Evolutionary conservation across 2,113 vertebrate genomes (phyloP).

Genomic region (Prinia subflava): DNA sequence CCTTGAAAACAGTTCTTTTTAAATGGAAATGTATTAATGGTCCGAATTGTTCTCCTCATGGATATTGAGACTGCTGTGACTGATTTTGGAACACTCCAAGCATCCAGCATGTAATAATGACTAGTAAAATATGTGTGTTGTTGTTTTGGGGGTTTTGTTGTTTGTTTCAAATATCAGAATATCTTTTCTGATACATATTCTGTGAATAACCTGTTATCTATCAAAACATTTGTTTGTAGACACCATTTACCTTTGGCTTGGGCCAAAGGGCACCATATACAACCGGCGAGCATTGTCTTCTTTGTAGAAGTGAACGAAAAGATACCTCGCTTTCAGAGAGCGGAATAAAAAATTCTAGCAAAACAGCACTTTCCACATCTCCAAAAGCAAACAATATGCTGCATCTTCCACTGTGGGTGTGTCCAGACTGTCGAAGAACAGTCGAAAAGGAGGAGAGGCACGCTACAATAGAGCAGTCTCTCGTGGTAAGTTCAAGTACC

Average conservation of each 20-base stretch:
- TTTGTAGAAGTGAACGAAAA: constrained; percentile 93
- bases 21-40: not conserved
- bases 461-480: constrained; percentile 80
- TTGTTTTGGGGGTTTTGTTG: not conserved
- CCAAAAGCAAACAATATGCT: constrained; percentile 84
- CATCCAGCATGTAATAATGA: not conserved
- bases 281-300: constrained; percentile 89
- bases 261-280: constrained; percentile 91
- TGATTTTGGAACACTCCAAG: not conserved
- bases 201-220: not conserved
- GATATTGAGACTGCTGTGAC: not conserved
- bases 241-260: constrained; percentile 95
- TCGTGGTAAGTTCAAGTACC: constrained; percentile 76
- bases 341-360: constrained; percentile 79
- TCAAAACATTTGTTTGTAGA: constrained; percentile 69
- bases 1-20: not conserved
- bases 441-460: constrained; percentile 92
- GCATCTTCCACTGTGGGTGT: constrained; percentile 94
- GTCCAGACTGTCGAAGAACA: constrained; percentile 90
- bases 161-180: not conserved
- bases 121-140: not conserved
- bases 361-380: constrained; percentile 78
- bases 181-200: accelerated
- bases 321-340: constrained; percentile 82
- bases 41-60: not conserved